These are phyloP conservation scores for Rhea pennata DNA, from an alignment of 2,113 vertebrate genomes.

Conservation along the genomic window DNA sequence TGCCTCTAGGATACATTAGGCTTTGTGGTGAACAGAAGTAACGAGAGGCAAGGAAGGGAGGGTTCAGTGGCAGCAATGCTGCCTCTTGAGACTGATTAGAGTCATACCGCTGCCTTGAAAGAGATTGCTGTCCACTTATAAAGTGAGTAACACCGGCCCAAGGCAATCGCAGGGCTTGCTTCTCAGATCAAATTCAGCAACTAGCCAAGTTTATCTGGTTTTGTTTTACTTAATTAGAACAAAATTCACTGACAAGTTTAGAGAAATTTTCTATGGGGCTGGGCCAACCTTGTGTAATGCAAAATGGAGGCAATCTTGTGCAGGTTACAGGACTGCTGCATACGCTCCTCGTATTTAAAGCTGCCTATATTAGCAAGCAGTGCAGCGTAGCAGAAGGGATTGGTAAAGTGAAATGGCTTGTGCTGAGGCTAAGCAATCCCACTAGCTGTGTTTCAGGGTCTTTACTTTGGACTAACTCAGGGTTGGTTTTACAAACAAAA, in stretches of 20 bases:
- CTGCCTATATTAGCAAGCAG: neutral
- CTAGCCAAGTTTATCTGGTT: neutral
- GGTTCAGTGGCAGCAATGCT: neutral
- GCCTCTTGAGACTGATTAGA: neutral
- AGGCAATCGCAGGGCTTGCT: neutral
- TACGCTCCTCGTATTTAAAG: neutral
- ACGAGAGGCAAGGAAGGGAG: neutral
- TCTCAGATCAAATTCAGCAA: neutral
- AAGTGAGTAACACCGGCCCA: neutral
- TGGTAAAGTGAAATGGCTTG: neutral
- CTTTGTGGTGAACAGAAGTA: neutral
- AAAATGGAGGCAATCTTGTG: neutral
- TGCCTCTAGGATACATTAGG: neutral
- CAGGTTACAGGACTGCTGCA: neutral
- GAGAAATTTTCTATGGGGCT: neutral
- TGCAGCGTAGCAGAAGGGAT: neutral
- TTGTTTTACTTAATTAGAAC: neutral
- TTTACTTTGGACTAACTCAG: neutral
- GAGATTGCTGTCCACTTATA: neutral
- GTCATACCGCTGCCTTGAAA: neutral
- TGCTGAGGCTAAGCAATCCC: fast-evolving
- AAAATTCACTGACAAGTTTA: neutral
- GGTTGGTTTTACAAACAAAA: neutral
- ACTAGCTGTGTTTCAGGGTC: neutral
- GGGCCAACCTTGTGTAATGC: neutral